Evolutionary conservation across 2,888 invertebrate genomes (phyloP), one percentile per base, ranked within the genome.

Genomic region (Ashinkailepas kermadecensis): DNA sequence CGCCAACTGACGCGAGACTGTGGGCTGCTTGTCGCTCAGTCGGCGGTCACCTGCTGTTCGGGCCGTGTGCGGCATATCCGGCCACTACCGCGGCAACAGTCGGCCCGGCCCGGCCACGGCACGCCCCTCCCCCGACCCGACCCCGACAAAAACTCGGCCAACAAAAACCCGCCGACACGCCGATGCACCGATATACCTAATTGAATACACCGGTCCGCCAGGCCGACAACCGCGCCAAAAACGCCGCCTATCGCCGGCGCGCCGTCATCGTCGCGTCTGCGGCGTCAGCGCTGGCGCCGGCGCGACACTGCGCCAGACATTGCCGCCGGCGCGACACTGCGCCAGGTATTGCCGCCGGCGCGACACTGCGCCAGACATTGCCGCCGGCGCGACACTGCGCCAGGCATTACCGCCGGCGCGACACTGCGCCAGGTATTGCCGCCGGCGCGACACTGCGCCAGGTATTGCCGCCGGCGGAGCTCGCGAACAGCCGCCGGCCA

Each of bases 211-310:
- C 74, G 8, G 54, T 74, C 54, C 4, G 74, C 9, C 15, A 54
- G 74, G 74, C 74, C 74, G 74, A 54, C 74, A 74, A 13, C 10
- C 74, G 74, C 74, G 74, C 74, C 74, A 74, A 74, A 74, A 74
- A 74, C 74, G 74, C 39, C 74, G 54, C 62, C 62, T 11, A 4
- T 13, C n/a, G 54, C 74, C 18, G 74, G 21, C 15, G 54, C 39
- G 13, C 23, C 74, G 12, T 9, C 54, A 9, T 9, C 74, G 54
- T 13, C 54, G 54, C 54, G 8, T 25, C 13, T 15, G 3, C 18
- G 74, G 13, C 74, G 74, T 6, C 74, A 21, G 18, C 39, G 18
- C 15, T 13, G 74, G 54, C 54, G 74, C 23, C 39, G 39, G 23
- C 23, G 23, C 65, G 39, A 39, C 39, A 39, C 39, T 39, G 39